These are phyloP conservation scores for Caerostris darwini DNA, from an alignment of 1,140 invertebrate species.

Conservation along the genomic window DNA sequence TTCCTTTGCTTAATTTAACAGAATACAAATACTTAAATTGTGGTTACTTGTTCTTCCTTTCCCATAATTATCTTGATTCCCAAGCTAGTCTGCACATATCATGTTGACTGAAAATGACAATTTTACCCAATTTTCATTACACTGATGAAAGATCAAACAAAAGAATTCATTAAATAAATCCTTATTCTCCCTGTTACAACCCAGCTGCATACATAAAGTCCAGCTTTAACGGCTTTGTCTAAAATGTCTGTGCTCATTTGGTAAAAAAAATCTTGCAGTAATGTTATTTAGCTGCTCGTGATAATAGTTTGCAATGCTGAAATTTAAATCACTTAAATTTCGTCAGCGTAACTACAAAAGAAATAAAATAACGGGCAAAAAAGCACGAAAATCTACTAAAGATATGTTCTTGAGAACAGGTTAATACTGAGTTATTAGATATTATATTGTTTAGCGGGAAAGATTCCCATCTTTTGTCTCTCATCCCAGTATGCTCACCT, in stretches of 20 bases:
- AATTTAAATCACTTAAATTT: not conserved
- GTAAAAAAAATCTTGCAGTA: not conserved
- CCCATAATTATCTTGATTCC: not conserved
- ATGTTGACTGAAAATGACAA: not conserved
- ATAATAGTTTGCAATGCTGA: not conserved
- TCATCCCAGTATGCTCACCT: conserved; percentile 46
- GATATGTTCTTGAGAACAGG: conserved; percentile 4
- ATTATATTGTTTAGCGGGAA: conserved; percentile 65
- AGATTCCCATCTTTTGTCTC: conserved; percentile 55
- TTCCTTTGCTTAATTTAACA: not conserved
- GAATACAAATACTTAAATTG: not conserved
- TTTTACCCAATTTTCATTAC: not conserved
- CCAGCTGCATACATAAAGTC: conserved; percentile 7
- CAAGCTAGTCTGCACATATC: not conserved
- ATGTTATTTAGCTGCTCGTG: not conserved
- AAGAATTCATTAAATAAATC: not conserved
- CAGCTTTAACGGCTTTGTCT: conserved; percentile 14
- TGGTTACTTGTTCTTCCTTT: not conserved
- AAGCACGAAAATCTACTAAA: not conserved
- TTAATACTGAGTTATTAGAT: conserved; percentile 47
- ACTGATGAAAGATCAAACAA: conserved; percentile 31
- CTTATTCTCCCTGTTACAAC: not conserved
- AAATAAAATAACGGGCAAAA: too few species aligned
- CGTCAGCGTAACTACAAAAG: too few species aligned
- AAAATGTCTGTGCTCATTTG: not conserved